phyloP scores from a whole-genome alignment of 2,797 vertebrate genomes.

The Mycteria americana region DNA sequence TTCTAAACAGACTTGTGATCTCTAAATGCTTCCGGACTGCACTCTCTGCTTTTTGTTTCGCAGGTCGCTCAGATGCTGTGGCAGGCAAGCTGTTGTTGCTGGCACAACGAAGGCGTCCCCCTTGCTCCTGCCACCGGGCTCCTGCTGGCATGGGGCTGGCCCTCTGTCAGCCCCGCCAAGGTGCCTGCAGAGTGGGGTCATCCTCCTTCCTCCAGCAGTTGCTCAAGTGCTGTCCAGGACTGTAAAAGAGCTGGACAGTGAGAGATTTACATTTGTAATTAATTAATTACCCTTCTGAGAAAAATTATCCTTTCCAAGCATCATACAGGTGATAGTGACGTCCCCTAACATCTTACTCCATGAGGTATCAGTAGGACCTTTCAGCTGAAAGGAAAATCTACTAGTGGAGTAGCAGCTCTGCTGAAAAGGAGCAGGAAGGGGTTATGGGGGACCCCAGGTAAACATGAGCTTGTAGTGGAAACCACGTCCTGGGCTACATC shows the following conservation, averaged over 20 bases:
- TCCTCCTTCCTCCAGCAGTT: neutral
- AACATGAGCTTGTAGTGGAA: neutral
- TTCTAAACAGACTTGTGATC: neutral
- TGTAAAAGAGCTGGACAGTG: neutral
- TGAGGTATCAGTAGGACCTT: neutral
- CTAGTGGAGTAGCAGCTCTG: neutral
- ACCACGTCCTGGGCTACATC: neutral
- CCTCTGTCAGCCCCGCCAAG: neutral
- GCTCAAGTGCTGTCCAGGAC: neutral
- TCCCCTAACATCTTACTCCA: neutral
- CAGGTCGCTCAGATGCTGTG: neutral
- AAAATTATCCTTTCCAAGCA: neutral
- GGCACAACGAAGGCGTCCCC: neutral
- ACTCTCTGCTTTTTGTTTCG: neutral
- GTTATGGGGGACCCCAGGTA: neutral
- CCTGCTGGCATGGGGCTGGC: neutral
- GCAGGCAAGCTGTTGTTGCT: neutral
- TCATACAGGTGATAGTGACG: neutral
- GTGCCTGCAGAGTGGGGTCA: neutral
- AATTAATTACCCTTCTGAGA: neutral
- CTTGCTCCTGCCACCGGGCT: neutral
- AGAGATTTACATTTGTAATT: neutral
- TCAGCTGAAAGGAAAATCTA: neutral
- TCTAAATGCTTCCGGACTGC: neutral
- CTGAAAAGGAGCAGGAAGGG: neutral